A percentile compares a stretch with the other conserved stretches of the same genome.
Conservation (phyloP, 2,888 invertebrate species). For the Lamellibrachia columna region DNA sequence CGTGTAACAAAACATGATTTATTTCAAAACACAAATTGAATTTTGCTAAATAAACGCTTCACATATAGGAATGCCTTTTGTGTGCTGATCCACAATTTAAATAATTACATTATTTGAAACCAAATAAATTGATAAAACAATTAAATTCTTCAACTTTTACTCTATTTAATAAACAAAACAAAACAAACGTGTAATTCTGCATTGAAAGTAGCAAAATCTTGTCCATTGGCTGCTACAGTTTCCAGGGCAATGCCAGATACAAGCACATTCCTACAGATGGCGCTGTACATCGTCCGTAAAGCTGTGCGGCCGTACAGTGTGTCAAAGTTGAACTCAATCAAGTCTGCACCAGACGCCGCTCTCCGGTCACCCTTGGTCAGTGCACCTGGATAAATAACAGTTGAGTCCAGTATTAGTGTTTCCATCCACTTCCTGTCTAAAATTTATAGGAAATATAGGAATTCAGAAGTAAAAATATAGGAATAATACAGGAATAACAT, state of each 20-base stretch:
- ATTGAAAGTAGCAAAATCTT: not conserved
- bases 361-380: slow-evolving; percentile 63
- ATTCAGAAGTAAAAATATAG: not conserved
- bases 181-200: not conserved
- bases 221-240: not conserved
- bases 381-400: slow-evolving; percentile 51
- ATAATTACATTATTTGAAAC: not conserved
- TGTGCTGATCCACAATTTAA: too few relatives aligned
- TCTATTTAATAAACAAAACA: slow-evolving; percentile 9
- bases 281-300: slow-evolving; percentile 55
- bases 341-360: slow-evolving; percentile 61
- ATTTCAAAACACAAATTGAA: too few relatives aligned
- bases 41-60: not conserved
- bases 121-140: not conserved
- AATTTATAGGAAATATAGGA: too few relatives aligned
- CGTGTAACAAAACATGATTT: too few relatives aligned
- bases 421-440: not conserved
- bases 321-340: slow-evolving; percentile 63
- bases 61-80: not conserved
- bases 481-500: too few relatives aligned
- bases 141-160: not conserved
- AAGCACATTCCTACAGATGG: slow-evolving; percentile 44
- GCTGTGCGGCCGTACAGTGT: slow-evolving; percentile 60
- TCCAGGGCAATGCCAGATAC: not conserved
- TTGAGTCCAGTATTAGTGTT: not conserved